A percentile compares a stretch with the other conserved stretches of the same genome.
These are phyloP conservation scores for Oligia fasciuncula DNA, from an alignment of 2,888 invertebrate species.

Conservation along the genomic window DNA sequence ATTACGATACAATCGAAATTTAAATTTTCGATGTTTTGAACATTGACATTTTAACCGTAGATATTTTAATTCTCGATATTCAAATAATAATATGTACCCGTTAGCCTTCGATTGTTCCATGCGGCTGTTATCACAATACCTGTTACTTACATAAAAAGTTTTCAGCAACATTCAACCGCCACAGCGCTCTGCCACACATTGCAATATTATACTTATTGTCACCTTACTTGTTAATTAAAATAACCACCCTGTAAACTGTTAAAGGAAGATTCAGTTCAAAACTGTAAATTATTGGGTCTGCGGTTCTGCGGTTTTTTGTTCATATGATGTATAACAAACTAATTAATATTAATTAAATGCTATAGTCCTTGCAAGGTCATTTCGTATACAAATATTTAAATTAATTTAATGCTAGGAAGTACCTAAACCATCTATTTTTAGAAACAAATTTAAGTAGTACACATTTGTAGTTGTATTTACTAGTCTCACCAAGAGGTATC, in stretches of 20 bases:
- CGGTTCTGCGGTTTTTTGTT: constrained; percentile 25
- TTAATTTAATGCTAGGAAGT: not conserved
- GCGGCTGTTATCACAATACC: not conserved
- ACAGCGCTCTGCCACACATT: not conserved
- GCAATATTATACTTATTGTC: not conserved
- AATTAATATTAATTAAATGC: constrained; percentile 23
- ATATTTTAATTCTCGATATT: no score
- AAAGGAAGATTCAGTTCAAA: constrained; percentile 15
- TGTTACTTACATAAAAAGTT: not conserved
- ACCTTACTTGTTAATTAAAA: constrained; percentile 7
- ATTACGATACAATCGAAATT: no score
- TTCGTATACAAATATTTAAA: not conserved
- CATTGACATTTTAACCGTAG: no score
- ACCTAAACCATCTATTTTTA: not conserved
- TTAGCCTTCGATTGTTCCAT: no score
- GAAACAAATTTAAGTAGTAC: no score
- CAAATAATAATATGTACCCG: no score
- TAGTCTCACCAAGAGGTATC: no score
- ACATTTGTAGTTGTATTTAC: no score
- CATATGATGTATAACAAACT: not conserved
- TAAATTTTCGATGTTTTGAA: no score
- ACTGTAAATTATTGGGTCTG: constrained; percentile 22
- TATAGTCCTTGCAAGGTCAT: constrained; percentile 2
- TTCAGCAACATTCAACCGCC: not conserved
- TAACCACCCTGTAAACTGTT: not conserved